Evolutionary conservation across 2,888 invertebrate species (phyloP), one percentile per base, ranked within the genome.

Genomic region (Agrenia bidenticulata): DNA sequence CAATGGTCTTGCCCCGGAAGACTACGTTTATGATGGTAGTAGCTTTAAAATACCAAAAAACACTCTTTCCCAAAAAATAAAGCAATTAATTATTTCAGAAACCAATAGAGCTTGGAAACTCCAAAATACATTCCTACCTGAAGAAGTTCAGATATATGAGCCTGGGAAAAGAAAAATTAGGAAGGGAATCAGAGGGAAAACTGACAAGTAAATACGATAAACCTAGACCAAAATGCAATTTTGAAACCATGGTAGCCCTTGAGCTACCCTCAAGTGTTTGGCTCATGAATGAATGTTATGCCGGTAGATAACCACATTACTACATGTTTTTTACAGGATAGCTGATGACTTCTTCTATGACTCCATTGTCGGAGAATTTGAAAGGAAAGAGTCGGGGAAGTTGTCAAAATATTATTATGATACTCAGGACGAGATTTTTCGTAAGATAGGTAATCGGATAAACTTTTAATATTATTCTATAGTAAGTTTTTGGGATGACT

Each of bases 271-370:
- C n/a, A n/a, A n/a, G n/a, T n/a, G n/a, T n/a, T n/a, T n/a, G n/a
- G n/a, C n/a, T n/a, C n/a, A n/a, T n/a, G n/a, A n/a, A n/a, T n/a
- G n/a, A n/a, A n/a, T n/a, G n/a, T n/a, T n/a, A n/a, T n/a, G n/a
- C n/a, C n/a, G n/a, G n/a, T n/a, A n/a, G n/a, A n/a, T n/a, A n/a
- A n/a, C n/a, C n/a, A n/a, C n/a, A n/a, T n/a, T n/a, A n/a, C n/a
- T n/a, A n/a, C n/a, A n/a, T n/a, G n/a, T n/a, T n/a, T n/a, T 19
- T 45, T 51, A 15, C 51, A 51, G 51, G 7, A 21, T 13, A 4
- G 23, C 50, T 37, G 69, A 69, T 41, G 69, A 69, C 32, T 69
- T 42, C 39, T 69, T 61, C 17, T 69, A 69, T 21, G 69, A 69
- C 17, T 56, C 61, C 1, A 7, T 11, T 9, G 65, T 65, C 27